Percentiles rank a stretch among this genome's conserved stretches.
Conservation (phyloP, 2,888 invertebrate genomes). For the Drosophila falleni region DNA sequence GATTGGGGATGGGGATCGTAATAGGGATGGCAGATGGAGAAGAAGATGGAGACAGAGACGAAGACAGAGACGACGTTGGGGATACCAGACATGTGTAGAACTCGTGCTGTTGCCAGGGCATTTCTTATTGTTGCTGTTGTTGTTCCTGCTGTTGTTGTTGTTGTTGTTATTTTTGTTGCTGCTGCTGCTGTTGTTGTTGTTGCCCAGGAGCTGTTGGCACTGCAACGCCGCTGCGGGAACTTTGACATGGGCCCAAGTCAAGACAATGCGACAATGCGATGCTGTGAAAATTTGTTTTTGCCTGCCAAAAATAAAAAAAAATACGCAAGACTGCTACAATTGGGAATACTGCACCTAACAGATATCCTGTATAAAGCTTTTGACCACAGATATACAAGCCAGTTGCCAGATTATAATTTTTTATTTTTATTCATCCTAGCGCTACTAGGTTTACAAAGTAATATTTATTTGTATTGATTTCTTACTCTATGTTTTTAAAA, state of each 20-base stretch:
- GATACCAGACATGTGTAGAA: conserved; percentile 70
- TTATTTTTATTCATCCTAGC: too few species aligned
- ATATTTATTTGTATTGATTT: too few species aligned
- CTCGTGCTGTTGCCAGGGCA: conserved; percentile 46
- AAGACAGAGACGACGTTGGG: conserved; percentile 3
- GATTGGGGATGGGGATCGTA: neutral
- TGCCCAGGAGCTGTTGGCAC: conserved; percentile 79
- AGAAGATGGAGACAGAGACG: conserved; percentile 1
- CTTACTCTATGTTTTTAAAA: too few species aligned
- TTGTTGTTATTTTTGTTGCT: conserved; percentile 64
- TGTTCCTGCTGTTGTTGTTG: conserved; percentile 51
- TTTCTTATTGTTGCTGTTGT: conserved; percentile 44
- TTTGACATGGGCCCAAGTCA: conserved; percentile 59
- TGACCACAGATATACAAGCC: too few species aligned
- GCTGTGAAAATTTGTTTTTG: conserved; percentile 71
- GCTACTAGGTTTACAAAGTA: too few species aligned
- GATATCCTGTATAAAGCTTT: neutral
- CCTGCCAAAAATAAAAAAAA: conserved; percentile 13
- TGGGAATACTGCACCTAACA: neutral
- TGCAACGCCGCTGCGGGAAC: conserved; percentile 64
- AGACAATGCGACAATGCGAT: conserved; percentile 44
- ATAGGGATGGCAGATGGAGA: neutral
- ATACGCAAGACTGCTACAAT: neutral
- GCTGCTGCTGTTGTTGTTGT: conserved; percentile 52
- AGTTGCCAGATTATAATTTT: too few species aligned